These are phyloP conservation scores for Taenaris catops DNA, from an alignment of 2,888 invertebrate species.

Conservation along the genomic window DNA sequence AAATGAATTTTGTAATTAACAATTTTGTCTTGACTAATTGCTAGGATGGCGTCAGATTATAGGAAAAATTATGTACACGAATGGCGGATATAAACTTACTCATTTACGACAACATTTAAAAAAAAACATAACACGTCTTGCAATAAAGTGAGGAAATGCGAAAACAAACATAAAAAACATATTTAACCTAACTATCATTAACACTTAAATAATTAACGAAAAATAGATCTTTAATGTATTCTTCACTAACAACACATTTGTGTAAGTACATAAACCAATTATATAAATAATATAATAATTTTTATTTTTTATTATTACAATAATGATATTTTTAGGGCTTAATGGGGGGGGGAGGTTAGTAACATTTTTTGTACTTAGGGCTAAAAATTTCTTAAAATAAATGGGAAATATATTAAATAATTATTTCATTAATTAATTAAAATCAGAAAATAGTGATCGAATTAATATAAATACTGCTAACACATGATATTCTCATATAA, in stretches of 20 bases:
- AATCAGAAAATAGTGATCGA: constrained; percentile 31
- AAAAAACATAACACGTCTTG: neutral
- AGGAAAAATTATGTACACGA: too few relatives aligned
- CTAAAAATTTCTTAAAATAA: constrained; percentile 51
- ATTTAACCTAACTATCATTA: constrained; percentile 29
- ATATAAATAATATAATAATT: constrained; percentile 34
- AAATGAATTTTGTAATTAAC: too few relatives aligned
- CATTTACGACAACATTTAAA: too few relatives aligned
- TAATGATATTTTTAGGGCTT: constrained; percentile 38
- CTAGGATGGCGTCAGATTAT: too few relatives aligned
- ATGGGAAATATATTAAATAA: constrained; percentile 34
- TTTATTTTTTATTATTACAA: constrained; percentile 2
- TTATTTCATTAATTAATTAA: too few relatives aligned
- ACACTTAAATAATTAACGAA: constrained; percentile 26
- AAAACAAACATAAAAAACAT: constrained; percentile 27
- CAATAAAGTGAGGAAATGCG: constrained; percentile 7
- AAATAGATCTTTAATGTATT: constrained; percentile 27
- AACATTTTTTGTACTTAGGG: constrained; percentile 62
- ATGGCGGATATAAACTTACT: too few relatives aligned
- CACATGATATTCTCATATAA: constrained; percentile 35
- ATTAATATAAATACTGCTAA: constrained; percentile 60
- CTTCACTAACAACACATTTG: constrained; percentile 30
- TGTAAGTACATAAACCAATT: constrained; percentile 76
- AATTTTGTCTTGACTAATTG: too few relatives aligned
- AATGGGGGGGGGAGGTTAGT: constrained; percentile 63